These are phyloP conservation scores for Sander vitreus DNA, from an alignment of 2,113 vertebrate species.

Conservation along the genomic window DNA sequence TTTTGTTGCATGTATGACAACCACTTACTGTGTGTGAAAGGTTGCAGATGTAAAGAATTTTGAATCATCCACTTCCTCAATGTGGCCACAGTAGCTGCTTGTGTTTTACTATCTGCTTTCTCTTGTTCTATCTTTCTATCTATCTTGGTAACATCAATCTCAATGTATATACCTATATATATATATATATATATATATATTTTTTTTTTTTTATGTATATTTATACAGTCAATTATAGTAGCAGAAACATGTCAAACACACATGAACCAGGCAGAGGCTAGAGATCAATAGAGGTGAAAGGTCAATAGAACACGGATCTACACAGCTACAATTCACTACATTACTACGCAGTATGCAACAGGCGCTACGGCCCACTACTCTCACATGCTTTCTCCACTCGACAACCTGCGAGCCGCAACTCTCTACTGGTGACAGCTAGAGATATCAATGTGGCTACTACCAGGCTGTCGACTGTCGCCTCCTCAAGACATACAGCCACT, in stretches of 20 bases:
- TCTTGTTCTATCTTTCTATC: conserved; percentile 76
- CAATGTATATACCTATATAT: conserved; percentile 75
- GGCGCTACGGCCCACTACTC: conserved; percentile 69
- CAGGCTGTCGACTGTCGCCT: conserved; percentile 27
- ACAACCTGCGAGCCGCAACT: conserved; percentile 20
- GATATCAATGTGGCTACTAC: not conserved
- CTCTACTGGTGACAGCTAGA: conserved; percentile 2
- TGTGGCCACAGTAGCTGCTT: conserved; percentile 31
- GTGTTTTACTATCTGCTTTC: conserved; percentile 43
- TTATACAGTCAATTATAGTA: conserved; percentile 82
- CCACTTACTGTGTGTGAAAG: conserved; percentile 33
- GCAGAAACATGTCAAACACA: conserved; percentile 79
- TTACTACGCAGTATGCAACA: conserved; percentile 75
- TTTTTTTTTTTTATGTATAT: conserved; percentile 77
- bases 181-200: conserved; percentile 8
- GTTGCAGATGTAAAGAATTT: conserved; percentile 46
- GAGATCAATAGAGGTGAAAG: conserved; percentile 69
- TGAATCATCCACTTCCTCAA: conserved; percentile 22
- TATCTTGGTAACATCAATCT: conserved; percentile 75
- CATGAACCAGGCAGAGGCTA: conserved; percentile 76
- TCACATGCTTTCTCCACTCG: conserved; percentile 33
- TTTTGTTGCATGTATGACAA: conserved; percentile 52
- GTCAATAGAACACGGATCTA: conserved; percentile 77
- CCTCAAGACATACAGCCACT: conserved; percentile 26
- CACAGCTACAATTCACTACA: conserved; percentile 82